These are phyloP conservation scores for Ophiodon elongatus DNA, from an alignment of 2,113 vertebrate genomes.

Conservation along the genomic window DNA sequence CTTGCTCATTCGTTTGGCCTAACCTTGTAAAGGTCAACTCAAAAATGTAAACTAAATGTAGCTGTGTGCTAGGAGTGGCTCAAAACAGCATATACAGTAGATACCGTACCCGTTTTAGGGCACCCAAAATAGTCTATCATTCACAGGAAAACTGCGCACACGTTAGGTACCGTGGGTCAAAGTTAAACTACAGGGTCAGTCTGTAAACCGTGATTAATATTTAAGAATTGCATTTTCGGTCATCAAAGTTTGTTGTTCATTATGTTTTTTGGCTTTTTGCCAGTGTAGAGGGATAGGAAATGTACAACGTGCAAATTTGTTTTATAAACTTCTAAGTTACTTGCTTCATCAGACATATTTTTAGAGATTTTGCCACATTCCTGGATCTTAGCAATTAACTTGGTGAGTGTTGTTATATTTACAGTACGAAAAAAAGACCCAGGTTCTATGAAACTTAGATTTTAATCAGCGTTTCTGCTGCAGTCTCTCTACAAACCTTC, in stretches of 20 bases:
- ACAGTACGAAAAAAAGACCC: not conserved
- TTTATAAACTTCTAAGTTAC: not conserved
- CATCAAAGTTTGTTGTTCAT: not conserved
- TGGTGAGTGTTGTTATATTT: not conserved
- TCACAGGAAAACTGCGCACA: conserved; percentile 2
- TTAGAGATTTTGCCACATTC: not conserved
- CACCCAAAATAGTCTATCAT: not conserved
- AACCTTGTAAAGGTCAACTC: conserved; percentile 43
- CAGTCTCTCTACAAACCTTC: conserved; percentile 15
- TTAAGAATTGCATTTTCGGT: not conserved
- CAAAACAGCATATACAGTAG: conserved; percentile 15
- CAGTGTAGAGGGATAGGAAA: not conserved
- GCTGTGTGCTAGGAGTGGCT: conserved; percentile 23
- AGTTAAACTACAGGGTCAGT: not conserved
- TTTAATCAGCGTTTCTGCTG: conserved; percentile 18
- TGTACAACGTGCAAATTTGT: conserved; percentile 1
- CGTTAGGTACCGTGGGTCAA: not conserved
- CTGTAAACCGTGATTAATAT: not conserved
- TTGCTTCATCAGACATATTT: not conserved
- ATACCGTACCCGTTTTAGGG: conserved; percentile 8
- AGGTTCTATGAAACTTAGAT: not conserved
- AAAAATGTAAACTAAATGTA: conserved; percentile 48
- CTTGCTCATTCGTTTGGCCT: conserved; percentile 53
- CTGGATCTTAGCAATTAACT: not conserved
- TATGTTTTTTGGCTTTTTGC: not conserved